Conservation (phyloP, 2,888 invertebrate species). For the Aphrophora alni region DNA sequence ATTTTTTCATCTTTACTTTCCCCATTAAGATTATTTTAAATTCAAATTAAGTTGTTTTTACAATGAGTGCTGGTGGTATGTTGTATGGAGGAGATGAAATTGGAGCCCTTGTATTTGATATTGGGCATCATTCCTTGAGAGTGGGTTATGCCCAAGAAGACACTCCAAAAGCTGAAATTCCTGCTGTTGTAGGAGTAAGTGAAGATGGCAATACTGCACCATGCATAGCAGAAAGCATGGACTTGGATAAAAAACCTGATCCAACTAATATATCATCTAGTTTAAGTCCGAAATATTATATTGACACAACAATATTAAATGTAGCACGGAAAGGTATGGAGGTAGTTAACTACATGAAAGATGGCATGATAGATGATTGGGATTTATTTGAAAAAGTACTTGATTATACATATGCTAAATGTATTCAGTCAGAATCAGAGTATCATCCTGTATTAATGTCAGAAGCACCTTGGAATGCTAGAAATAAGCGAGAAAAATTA, state of each 20-base stretch:
- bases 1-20: neutral
- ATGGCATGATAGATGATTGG: conserved; percentile 99
- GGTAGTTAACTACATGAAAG: conserved; percentile 91
- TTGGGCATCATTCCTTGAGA: conserved; percentile 88
- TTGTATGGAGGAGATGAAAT: conserved; percentile 97
- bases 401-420: conserved; percentile 92
- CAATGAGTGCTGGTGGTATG: conserved; percentile 65
- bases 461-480: conserved; percentile 95
- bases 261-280: conserved; percentile 68
- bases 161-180: conserved; percentile 98
- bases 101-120: conserved; percentile 96
- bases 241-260: conserved; percentile 74
- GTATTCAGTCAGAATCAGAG: conserved; percentile 92
- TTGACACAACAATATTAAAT: conserved; percentile 92
- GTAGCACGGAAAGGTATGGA: conserved; percentile 91
- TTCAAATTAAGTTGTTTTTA: neutral
- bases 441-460: conserved; percentile 98
- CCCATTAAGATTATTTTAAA: neutral
- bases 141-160: conserved; percentile 98
- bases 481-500: conserved; percentile 90
- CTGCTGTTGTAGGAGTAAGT: conserved; percentile 87
- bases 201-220: conserved; percentile 65
- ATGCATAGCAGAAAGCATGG: conserved; percentile 70
- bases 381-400: conserved; percentile 96
- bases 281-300: conserved; percentile 75